Conservation (phyloP, 2,888 invertebrate genomes). For the Drosophila incognita region DNA sequence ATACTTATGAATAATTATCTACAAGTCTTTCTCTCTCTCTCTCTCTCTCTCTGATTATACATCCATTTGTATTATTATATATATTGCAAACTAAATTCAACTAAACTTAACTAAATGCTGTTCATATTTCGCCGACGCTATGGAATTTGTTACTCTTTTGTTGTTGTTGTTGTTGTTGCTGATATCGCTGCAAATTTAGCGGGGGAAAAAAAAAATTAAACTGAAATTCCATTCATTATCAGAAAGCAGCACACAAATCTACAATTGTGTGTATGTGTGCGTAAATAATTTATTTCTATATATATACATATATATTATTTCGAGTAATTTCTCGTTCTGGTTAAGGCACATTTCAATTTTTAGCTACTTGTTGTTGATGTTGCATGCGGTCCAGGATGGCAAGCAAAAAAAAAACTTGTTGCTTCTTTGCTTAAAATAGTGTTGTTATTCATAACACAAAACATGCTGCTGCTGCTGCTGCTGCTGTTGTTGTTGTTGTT, state of each 20-base stretch:
- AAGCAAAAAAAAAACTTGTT: slow-evolving; percentile 40
- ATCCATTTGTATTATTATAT: not conserved
- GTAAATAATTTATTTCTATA: slow-evolving; percentile 2
- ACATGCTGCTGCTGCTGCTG: slow-evolving; percentile 12
- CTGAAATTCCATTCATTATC: slow-evolving; percentile 57
- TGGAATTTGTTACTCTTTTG: slow-evolving; percentile 25
- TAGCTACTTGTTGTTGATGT: slow-evolving; percentile 6
- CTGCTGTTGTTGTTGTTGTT: slow-evolving; percentile 8
- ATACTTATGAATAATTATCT: not conserved
- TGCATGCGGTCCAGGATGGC: slow-evolving; percentile 29
- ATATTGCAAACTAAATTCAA: slow-evolving; percentile 17
- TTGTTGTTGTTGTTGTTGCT: slow-evolving; percentile 20
- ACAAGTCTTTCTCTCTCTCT: not conserved
- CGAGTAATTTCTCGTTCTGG: slow-evolving; percentile 37
- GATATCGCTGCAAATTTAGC: slow-evolving; percentile 55
- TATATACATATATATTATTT: slow-evolving; percentile 23
- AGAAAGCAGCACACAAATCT: slow-evolving; percentile 26
- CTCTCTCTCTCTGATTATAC: not conserved
- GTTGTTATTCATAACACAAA: slow-evolving; percentile 9
- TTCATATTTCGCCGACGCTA: slow-evolving; percentile 50
- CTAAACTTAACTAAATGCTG: slow-evolving; percentile 27
- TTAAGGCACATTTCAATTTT: slow-evolving; percentile 12
- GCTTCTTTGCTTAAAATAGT: slow-evolving; percentile 29
- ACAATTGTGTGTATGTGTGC: not conserved
- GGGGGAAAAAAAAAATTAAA: slow-evolving; percentile 37